Evolutionary conservation across 2,113 vertebrate species (phyloP).

Genomic region (Geococcyx californianus): DNA sequence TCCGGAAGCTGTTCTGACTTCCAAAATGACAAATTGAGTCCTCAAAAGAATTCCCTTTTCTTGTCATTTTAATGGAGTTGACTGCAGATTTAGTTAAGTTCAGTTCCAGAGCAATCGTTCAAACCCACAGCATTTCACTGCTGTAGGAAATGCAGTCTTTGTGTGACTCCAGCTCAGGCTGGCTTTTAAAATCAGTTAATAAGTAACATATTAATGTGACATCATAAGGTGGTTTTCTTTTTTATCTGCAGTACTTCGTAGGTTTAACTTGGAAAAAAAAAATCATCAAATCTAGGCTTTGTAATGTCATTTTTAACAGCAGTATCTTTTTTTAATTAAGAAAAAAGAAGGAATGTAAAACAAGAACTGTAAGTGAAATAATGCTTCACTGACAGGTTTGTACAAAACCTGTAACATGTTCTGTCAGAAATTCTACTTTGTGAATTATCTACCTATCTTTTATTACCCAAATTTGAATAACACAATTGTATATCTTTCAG

Average conservation of each 20-base stretch:
- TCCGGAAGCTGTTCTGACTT: neutral
- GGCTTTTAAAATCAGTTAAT: conserved; percentile 71
- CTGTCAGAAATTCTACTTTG: neutral
- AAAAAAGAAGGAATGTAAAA: neutral
- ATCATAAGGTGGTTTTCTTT: conserved; percentile 29
- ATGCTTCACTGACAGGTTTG: neutral
- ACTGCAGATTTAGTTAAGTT: neutral
- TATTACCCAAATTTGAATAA: neutral
- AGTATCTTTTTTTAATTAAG: neutral
- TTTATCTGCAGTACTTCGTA: neutral
- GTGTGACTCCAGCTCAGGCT: conserved; percentile 20
- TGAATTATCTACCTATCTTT: neutral
- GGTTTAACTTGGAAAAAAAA: neutral
- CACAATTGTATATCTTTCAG: neutral
- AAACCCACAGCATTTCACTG: neutral
- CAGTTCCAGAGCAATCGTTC: neutral
- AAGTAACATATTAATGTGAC: conserved; percentile 65
- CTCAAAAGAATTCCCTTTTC: conserved; percentile 36
- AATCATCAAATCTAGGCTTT: neutral
- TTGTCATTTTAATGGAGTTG: conserved; percentile 21
- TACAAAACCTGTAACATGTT: neutral
- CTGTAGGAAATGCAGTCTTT: conserved; percentile 37
- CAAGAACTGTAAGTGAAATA: neutral
- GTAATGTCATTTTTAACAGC: neutral
- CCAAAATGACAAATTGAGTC: conserved; percentile 49